Evolutionary conservation across 2,113 vertebrate genomes (phyloP).

Genomic region (Ellobius talpinus): DNA sequence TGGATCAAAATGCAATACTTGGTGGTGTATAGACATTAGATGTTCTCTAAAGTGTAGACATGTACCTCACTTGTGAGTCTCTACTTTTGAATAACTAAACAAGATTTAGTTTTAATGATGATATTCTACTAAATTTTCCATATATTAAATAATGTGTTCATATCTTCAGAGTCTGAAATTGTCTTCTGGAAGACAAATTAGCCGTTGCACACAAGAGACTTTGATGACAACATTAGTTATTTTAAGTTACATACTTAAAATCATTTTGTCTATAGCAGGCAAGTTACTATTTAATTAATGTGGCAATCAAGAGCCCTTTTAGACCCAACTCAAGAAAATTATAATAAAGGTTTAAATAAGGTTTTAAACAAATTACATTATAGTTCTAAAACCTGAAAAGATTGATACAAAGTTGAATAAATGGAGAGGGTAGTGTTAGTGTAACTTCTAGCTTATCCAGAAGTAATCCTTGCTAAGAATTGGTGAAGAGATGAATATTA

Average conservation of each 20-base stretch:
- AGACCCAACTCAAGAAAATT: not conserved
- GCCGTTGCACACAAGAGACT: not conserved
- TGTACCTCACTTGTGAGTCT: not conserved
- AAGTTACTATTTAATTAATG: slow-evolving; percentile 39
- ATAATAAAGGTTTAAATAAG: not conserved
- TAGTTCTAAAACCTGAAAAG: not conserved
- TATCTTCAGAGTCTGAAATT: not conserved
- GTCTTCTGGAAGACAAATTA: not conserved
- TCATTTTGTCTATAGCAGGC: not conserved
- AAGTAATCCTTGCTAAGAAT: not conserved
- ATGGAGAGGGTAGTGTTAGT: not conserved
- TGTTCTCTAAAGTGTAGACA: not conserved
- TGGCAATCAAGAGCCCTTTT: not conserved
- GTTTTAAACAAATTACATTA: not conserved
- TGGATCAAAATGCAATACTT: not conserved
- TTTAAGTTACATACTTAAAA: slow-evolving; percentile 12
- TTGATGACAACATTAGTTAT: not conserved
- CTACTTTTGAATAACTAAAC: not conserved
- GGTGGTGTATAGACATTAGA: not conserved
- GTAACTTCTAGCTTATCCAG: not conserved
- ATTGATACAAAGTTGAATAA: not conserved
- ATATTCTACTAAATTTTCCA: slow-evolving; percentile 13
- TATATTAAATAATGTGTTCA: not conserved
- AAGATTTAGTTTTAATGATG: not conserved
- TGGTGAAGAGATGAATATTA: not conserved